phyloP scores from a whole-genome alignment of 2,888 invertebrate genomes.

The Julus scandinavius region DNA sequence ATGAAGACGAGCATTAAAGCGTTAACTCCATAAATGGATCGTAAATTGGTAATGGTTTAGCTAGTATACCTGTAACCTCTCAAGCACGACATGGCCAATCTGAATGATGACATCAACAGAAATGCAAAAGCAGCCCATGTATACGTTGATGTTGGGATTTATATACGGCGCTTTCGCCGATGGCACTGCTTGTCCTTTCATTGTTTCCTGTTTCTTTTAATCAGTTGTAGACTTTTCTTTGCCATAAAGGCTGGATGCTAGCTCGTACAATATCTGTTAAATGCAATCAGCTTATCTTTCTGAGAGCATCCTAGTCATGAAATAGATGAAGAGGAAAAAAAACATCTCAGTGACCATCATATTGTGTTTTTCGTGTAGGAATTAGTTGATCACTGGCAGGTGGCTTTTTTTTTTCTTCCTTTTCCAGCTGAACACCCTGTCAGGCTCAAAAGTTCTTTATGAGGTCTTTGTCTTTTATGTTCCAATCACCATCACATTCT shows the following conservation, averaged over 20 bases:
- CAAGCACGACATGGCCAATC: background rate
- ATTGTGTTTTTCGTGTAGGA: constrained; percentile 40
- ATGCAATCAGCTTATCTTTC: constrained; percentile 46
- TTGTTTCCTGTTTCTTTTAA: constrained; percentile 40
- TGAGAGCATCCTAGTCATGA: constrained; percentile 40
- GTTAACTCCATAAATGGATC: constrained; percentile 25
- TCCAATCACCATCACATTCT: constrained; percentile 46
- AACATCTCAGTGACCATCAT: constrained; percentile 36
- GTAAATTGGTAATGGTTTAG: constrained; percentile 38
- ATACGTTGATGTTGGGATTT: background rate
- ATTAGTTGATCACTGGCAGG: constrained; percentile 46
- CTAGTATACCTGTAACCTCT: constrained; percentile 7
- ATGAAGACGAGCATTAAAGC: background rate
- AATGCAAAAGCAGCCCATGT: background rate
- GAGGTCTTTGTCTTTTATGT: constrained; percentile 45
- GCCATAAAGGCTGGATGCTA: constrained; percentile 2
- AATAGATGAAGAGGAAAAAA: constrained; percentile 37
- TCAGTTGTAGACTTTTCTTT: constrained; percentile 31
- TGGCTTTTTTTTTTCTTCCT: constrained; percentile 21
- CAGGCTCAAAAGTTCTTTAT: constrained; percentile 46
- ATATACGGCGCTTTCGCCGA: background rate
- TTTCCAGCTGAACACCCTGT: constrained; percentile 41
- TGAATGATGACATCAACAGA: background rate
- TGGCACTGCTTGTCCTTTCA: background rate
- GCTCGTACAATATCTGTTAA: constrained; percentile 46